Evolutionary conservation across 2,113 vertebrate species (phyloP), one percentile per base, ranked within the genome.

Genomic region (Accipiter cooperii): DNA sequence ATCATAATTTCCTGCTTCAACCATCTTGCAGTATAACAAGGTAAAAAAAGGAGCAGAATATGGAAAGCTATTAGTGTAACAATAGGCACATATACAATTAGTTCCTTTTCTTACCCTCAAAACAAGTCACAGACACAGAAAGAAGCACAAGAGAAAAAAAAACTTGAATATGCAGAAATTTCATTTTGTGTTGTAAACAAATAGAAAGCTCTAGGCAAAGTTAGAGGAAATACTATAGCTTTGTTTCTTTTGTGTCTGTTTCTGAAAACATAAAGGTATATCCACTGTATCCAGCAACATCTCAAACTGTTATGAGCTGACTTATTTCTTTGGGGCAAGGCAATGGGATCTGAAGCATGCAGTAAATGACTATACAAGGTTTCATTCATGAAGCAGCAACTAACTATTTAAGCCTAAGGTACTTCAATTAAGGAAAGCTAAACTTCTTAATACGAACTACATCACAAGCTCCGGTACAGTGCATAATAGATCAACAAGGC

Each of bases 311-410:
- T 89, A n/a, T 33, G 16, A 52, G 47, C 22, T 76, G 63, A 51
- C 60, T 75, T 60, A 33, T 51, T 96, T 89, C 51, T 93, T 69
- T 54, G 26, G 60, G 28, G 51, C 24, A 51, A 82, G 38, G 63
- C 64, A 87, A 74, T 17, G n/a, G 57, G 61, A 76, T 61, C 74
- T 87, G 78, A 91, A 92, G 19, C 34, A 80, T 28, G 49, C 51
- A 64, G 38, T 80, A 79, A 94, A 91, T 85, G n/a, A 19, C 55
- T 75, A 19, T 65, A 96, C 47, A 95, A 89, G 28, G 83, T 78
- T 94, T 88, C 91, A 93, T 97, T 97, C 93, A 96, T 65, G 84
- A 93, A 94, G 73, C 51, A 87, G 69, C 57, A 90, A 47, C 69
- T 75, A 77, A 44, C 44, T 38, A 28, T 57, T 89, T 74, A 89